Conservation (phyloP, 2,113 vertebrate genomes). For the Mus spicilegus region DNA sequence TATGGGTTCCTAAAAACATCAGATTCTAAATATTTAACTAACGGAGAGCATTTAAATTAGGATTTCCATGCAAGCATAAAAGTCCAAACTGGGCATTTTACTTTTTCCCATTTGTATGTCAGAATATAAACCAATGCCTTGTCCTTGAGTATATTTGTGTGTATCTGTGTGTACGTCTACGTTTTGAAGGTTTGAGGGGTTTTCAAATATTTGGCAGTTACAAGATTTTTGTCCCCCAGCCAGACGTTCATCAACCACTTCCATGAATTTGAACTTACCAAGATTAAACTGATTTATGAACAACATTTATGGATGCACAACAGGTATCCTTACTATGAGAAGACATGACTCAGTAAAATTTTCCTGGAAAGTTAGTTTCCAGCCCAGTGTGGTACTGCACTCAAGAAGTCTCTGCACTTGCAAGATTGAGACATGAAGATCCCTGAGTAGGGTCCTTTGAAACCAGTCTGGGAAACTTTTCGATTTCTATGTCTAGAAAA, state of each 20-base stretch:
- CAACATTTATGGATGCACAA: conserved; percentile 29
- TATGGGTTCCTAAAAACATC: conserved; percentile 40
- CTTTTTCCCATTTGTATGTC: conserved; percentile 43
- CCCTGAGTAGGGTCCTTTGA: not conserved
- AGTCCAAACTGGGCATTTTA: conserved; percentile 5
- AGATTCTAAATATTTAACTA: conserved; percentile 74
- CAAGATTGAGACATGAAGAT: not conserved
- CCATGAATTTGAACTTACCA: conserved; percentile 39
- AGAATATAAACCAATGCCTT: conserved; percentile 30
- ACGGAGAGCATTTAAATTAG: conserved; percentile 2
- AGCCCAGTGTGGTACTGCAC: not conserved
- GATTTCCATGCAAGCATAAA: conserved; percentile 27
- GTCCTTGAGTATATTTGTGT: not conserved
- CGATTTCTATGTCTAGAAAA: not conserved
- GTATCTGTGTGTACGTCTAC: not conserved
- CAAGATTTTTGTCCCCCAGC: conserved; percentile 7
- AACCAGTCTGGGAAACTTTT: not conserved
- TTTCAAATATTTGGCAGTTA: conserved; percentile 66
- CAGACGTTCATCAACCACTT: conserved; percentile 29
- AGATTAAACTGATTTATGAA: conserved; percentile 49
- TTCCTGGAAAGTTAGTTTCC: not conserved
- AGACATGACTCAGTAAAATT: not conserved
- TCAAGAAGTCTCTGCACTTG: too few relatives aligned
- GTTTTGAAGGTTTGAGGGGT: conserved; percentile 15
- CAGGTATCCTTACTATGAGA: not conserved